A percentile compares a stretch with the other conserved stretches of the same genome.
phyloP scores from a whole-genome alignment of 2,113 vertebrate species.

The Thinocorus orbignyianus region DNA sequence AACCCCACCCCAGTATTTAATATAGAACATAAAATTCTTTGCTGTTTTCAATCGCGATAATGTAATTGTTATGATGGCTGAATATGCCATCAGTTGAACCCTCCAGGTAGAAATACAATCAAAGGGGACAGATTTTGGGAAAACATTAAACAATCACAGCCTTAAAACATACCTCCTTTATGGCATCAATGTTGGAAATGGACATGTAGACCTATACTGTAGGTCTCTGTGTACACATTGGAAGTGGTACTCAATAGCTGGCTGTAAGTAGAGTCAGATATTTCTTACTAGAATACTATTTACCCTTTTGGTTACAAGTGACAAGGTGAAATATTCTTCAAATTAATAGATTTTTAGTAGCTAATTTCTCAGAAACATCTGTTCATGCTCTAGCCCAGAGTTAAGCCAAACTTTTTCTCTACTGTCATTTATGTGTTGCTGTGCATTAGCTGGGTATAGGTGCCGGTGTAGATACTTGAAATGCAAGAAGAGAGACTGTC shows the following conservation, averaged over 20 bases:
- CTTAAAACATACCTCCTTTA: neutral
- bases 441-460: neutral
- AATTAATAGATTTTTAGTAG: neutral
- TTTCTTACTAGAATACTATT: neutral
- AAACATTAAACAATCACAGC: neutral
- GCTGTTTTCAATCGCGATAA: fast-evolving
- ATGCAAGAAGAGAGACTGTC: neutral
- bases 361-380: neutral
- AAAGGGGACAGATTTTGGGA: neutral
- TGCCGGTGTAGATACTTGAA: neutral
- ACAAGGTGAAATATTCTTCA: neutral
- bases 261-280: neutral
- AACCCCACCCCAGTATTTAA: neutral
- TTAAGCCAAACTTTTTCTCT: neutral
- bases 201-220: neutral
- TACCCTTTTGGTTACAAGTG: neutral
- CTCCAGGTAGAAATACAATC: neutral
- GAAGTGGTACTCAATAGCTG: neutral
- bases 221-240: neutral
- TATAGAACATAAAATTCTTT: neutral
- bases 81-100: neutral
- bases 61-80: neutral
- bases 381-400: neutral
- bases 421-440: neutral
- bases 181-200: neutral